Evolutionary conservation across 2,888 invertebrate species (phyloP), one percentile per base, ranked within the genome.

Genomic region (Euproctis similis): DNA sequence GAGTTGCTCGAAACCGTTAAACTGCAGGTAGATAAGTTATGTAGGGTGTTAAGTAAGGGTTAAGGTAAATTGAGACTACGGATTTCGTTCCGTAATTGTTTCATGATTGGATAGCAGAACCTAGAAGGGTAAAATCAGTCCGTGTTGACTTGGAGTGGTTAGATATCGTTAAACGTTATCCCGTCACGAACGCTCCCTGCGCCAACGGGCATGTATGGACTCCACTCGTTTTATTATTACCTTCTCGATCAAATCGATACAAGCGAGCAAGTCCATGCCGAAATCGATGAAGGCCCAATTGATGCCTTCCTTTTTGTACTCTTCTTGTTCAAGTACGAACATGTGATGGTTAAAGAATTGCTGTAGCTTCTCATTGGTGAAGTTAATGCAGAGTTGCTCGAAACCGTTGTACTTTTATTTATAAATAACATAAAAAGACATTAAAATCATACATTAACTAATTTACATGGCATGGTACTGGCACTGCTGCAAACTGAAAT

Each of bases 321-420:
- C 96, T 82, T 97, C 96, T 91, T 97, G 96, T 84, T 97, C 96
- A 60, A 97, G 90, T 61, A 97, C 95, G 86, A 97, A 97, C 96
- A 97, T 97, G 90, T 97, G 94, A 74, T 97, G 96, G 87, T 97
- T 97, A 92, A 97, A 97, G 91, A 96, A 97, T 85, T 97, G 97
- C 87, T 97, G 97, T 67, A 97, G 90, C 86, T 96, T 95, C 88
- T 97, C 96, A 84, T 97, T 97, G 85, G 96, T 97, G 89, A 97
- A 97, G 89, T 97, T 97, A 90, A 97, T 97, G 89, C 96, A 97
- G 77, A 97, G 89, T 89, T 97, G 97, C 88, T 97, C 96, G 89
- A 96, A 97, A 85, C 96, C 95, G 89, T 97, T 97, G 90, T 68
- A 93, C 93, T 94, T 86, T 72, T 77, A 59, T 4, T 4, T 76